Percentiles rank a stretch among this genome's conserved stretches.
phyloP scores from a whole-genome alignment of 2,888 invertebrate species.

The Philonicus albiceps region DNA sequence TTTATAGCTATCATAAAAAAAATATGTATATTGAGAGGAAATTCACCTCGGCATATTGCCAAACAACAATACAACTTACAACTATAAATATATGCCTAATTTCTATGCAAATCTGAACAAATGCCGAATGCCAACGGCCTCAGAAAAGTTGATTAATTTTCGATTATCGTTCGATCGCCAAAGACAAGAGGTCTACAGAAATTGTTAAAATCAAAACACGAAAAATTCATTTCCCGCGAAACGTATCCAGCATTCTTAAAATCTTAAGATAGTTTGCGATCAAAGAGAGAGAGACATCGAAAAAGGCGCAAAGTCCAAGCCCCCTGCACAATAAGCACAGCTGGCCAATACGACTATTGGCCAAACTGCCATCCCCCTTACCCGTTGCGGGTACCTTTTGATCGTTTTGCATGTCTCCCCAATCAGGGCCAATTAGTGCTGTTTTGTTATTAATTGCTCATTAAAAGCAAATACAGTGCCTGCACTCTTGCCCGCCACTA shows the following conservation, averaged over 20 bases:
- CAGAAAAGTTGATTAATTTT: background rate
- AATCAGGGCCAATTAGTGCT: slow-evolving; percentile 24
- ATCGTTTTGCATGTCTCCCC: background rate
- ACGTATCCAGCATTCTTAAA: background rate
- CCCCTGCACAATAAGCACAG: background rate
- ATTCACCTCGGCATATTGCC: background rate
- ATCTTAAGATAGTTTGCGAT: background rate
- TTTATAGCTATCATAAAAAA: too few species aligned
- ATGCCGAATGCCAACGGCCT: background rate
- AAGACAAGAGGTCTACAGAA: background rate
- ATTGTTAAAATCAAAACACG: background rate
- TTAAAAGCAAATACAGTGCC: slow-evolving; percentile 10
- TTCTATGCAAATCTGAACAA: background rate
- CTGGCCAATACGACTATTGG: background rate
- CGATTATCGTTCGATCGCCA: background rate
- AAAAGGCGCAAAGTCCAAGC: background rate
- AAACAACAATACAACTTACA: background rate
- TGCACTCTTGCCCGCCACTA: background rate
- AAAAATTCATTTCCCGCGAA: background rate
- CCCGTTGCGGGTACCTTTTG: background rate
- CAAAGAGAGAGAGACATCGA: background rate
- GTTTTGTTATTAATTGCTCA: slow-evolving; percentile 32
- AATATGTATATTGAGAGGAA: too few species aligned
- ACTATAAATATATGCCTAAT: background rate
- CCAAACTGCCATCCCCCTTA: background rate